A percentile compares a stretch with the other conserved stretches of the same genome.
These are phyloP conservation scores for Phataginus tricuspis DNA, from an alignment of 2,797 vertebrate genomes.

Conservation along the genomic window DNA sequence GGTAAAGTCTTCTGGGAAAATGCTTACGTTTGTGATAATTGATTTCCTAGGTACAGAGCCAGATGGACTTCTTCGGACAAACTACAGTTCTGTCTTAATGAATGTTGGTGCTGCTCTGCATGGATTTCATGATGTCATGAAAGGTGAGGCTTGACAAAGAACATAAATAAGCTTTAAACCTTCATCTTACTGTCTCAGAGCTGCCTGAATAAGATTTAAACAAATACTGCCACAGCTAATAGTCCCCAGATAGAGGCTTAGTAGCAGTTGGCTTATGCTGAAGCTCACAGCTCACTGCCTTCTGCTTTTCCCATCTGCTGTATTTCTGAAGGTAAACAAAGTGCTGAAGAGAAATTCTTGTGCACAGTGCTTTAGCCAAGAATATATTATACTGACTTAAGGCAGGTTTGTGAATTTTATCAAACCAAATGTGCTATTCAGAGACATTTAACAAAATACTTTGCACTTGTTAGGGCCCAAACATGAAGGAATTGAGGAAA, in stretches of 20 bases:
- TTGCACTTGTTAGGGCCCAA: not conserved
- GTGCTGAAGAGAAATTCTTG: slow-evolving; percentile 39
- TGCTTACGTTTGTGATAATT: slow-evolving; percentile 35
- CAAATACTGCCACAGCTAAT: not conserved
- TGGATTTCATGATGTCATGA: slow-evolving; percentile 92
- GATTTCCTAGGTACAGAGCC: slow-evolving; percentile 90
- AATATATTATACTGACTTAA: not conserved
- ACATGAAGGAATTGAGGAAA: slow-evolving; percentile 26
- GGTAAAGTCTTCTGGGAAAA: not conserved
- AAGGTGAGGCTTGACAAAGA: slow-evolving; percentile 87
- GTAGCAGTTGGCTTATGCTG: slow-evolving; percentile 17
- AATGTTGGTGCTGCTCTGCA: slow-evolving; percentile 93
- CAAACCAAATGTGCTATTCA: not conserved
- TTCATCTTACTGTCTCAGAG: not conserved
- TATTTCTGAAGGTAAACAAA: slow-evolving; percentile 53
- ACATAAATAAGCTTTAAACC: not conserved
- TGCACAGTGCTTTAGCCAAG: not conserved
- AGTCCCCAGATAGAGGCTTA: slow-evolving; percentile 19
- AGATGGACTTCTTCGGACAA: slow-evolving; percentile 92
- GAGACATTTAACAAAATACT: not conserved
- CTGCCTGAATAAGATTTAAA: slow-evolving; percentile 23
- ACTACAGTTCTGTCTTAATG: slow-evolving; percentile 93
- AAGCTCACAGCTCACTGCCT: slow-evolving; percentile 21
- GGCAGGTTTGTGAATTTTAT: slow-evolving; percentile 29
- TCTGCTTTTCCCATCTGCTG: slow-evolving; percentile 61